Evolutionary conservation across 2,888 invertebrate genomes (phyloP).

Genomic region (Pyrrhia umbra): DNA sequence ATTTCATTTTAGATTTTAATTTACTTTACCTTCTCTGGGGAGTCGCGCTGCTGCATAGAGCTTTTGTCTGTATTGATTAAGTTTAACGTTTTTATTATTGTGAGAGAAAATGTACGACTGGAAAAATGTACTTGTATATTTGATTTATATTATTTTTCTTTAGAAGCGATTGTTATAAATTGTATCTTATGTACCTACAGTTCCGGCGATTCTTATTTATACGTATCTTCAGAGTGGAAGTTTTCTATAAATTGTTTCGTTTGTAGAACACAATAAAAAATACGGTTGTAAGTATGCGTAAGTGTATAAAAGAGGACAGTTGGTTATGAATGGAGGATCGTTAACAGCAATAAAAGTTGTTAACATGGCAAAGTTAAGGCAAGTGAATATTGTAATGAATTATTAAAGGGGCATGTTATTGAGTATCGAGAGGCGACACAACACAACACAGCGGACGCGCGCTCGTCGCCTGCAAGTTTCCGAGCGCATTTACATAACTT

Average conservation of each 20-base stretch:
- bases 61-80: conserved; percentile 53
- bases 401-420: conserved; percentile 51
- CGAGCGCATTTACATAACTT: conserved; percentile 67
- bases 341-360: conserved; percentile 49
- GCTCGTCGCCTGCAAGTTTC: conserved; percentile 55
- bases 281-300: not conserved
- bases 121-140: conserved; percentile 15
- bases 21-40: conserved; percentile 67
- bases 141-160: conserved; percentile 24
- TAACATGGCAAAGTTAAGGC: conserved; percentile 26
- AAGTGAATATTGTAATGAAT: conserved; percentile 59
- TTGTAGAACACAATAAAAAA: not conserved
- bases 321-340: conserved; percentile 25
- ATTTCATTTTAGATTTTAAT: conserved; percentile 76
- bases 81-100: conserved; percentile 47
- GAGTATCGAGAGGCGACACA: conserved; percentile 42
- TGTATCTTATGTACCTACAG: not conserved
- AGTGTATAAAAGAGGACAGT: conserved; percentile 16
- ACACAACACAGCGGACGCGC: conserved; percentile 33
- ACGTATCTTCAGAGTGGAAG: not conserved
- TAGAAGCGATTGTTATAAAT: not conserved
- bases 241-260: not conserved
- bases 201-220: conserved; percentile 5
- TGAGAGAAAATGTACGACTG: conserved; percentile 21
- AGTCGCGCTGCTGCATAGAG: conserved; percentile 53